phyloP scores from a whole-genome alignment of 2,113 vertebrate genomes.

The Geothlypis trichas region DNA sequence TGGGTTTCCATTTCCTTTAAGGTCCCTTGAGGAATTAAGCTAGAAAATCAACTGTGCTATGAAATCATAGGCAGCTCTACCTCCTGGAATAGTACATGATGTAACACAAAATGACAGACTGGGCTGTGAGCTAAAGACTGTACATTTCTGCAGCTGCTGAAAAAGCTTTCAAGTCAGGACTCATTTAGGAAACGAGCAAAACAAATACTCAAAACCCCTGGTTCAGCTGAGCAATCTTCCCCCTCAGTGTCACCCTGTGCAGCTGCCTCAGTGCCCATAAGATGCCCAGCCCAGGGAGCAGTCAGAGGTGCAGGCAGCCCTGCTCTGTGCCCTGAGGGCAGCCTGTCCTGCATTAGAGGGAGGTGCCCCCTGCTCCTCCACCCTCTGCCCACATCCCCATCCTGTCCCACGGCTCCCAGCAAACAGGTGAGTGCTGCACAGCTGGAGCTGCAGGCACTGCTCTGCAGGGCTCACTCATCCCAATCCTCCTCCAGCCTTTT shows the following conservation, averaged over 20 bases:
- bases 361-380: background rate
- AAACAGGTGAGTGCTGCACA: accelerated
- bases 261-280: background rate
- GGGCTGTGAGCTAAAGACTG: background rate
- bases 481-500: accelerated
- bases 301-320: background rate
- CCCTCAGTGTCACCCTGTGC: background rate
- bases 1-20: background rate
- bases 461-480: background rate
- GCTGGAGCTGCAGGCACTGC: background rate
- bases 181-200: background rate
- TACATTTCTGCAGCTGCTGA: constrained; percentile 8
- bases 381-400: accelerated
- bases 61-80: background rate
- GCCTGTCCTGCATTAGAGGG: background rate
- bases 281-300: background rate
- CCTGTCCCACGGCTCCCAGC: background rate
- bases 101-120: background rate
- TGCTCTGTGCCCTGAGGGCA: background rate
- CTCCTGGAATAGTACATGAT: background rate
- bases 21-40: background rate
- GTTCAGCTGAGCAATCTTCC: background rate
- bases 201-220: background rate
- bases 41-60: background rate
- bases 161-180: background rate